phyloP scores from a whole-genome alignment of 1,140 invertebrate genomes.

The Conopomorpha cramerella region DNA sequence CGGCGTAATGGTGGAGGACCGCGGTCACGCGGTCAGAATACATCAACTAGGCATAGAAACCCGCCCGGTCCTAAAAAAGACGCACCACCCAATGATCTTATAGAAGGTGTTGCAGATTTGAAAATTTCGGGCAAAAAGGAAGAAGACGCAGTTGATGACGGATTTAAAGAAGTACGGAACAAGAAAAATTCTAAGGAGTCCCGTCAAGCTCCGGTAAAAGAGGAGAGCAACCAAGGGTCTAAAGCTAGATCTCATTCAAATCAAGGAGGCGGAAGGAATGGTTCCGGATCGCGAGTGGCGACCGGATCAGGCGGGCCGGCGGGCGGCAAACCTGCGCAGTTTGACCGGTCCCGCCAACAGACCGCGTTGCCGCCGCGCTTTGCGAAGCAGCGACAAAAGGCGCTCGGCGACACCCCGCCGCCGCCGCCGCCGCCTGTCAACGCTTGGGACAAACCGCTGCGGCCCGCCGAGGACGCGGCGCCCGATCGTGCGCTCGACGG shows the following conservation, averaged over 20 bases:
- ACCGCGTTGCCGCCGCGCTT: constrained; percentile 79
- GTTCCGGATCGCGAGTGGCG: constrained; percentile 52
- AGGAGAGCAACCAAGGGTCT: constrained; percentile 45
- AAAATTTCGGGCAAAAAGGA: constrained; percentile 45
- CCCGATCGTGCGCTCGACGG: constrained; percentile 73
- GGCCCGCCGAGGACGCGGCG: constrained; percentile 71
- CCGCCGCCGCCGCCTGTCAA: constrained; percentile 73
- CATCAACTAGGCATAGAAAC: too few species aligned
- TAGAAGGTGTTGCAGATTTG: constrained; percentile 45
- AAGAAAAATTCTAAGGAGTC: constrained; percentile 75
- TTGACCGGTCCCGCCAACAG: constrained; percentile 64
- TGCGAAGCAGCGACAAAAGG: constrained; percentile 70
- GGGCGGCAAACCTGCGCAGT: constrained; percentile 48
- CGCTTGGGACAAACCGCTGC: constrained; percentile 86
- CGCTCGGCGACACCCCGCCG: constrained; percentile 45
- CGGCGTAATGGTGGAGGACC: constrained; percentile 25
- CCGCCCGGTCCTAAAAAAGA: constrained; percentile 31
- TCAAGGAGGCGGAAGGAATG: constrained; percentile 46
- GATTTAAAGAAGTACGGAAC: constrained; percentile 86
- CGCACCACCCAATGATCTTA: constrained; percentile 15
- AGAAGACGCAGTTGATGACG: constrained; percentile 66
- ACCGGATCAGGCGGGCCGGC: constrained; percentile 36
- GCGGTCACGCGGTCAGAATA: constrained; percentile 27
- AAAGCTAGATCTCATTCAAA: constrained; percentile 51
- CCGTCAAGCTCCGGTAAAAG: constrained; percentile 50